Base-by-base conservation (phyloP, 2,888 invertebrate genomes). In the Shargacucullia verbasci region DNA sequence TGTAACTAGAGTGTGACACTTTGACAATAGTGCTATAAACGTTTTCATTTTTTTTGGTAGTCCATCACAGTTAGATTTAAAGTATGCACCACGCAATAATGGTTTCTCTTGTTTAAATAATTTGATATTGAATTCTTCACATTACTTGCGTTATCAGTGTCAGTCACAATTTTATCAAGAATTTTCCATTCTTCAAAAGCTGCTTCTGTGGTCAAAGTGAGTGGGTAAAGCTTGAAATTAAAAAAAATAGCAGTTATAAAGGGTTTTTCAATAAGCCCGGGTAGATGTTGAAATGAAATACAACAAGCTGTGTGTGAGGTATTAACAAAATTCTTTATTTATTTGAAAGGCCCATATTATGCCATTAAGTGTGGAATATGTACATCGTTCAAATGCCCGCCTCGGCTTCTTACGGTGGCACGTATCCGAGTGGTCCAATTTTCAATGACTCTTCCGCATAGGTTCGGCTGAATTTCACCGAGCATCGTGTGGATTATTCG, bases 41-140 rank as follows among this genome's bases (percentile, higher is more conserved):
- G 13, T 31, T 5, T 27, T 6, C n/a, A 12, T 40, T 1, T 0
- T 43, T 38, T 38, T 20, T 20, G 15, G 10, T 14, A 43, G 11
- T 43, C 43, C 14, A 14, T 43, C 1, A 43, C 43, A 9, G 43
- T 11, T 11, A 44, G 2, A 44, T 33, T 44, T 8, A 33, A 25
- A 9, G 44, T 33, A 14, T 33, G 44, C 9, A 31, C 43, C 43
- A 33, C 33, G 5, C 44, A 44, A 33, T 15, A 33, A 33, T 44
- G 44, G 33, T 44, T 33, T 33, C 44, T 44, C 15, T 44, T 44
- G 4, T 44, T 29, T 33, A 44, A 15, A 44, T 33, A 33, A 33
- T 44, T 15, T 2, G 31, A 31, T 11, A 33, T 15, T 5, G 44
- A 31, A 15, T 44, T 44, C 6, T 44, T 44, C 31, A 44, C 33